phyloP scores from a whole-genome alignment of 2,797 vertebrate species.

The Gymnopithys bicolor region DNA sequence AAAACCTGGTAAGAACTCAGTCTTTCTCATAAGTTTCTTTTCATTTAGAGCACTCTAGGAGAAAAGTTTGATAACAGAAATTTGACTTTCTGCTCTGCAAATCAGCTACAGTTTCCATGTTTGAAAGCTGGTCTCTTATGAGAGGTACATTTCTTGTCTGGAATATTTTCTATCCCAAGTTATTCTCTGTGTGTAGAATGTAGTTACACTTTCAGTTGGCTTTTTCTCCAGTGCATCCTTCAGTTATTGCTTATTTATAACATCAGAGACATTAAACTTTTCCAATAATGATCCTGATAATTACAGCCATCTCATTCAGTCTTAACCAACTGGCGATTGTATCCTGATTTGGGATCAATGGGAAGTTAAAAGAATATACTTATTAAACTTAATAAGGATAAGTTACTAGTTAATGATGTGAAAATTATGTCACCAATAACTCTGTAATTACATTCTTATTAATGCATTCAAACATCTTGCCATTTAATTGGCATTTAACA shows the following conservation, averaged over 20 bases:
- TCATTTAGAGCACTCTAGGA: background rate
- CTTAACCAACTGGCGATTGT: constrained; percentile 26
- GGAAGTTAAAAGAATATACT: constrained; percentile 71
- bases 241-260: constrained; percentile 35
- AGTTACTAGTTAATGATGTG: constrained; percentile 75
- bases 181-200: background rate
- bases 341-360: constrained; percentile 69
- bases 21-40: background rate
- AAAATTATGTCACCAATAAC: constrained; percentile 77
- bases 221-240: background rate
- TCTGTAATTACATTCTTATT: constrained; percentile 80
- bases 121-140: fast-evolving
- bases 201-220: background rate
- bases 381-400: constrained; percentile 72
- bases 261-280: constrained; percentile 9
- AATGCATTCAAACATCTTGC: constrained; percentile 77
- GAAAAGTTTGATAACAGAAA: background rate
- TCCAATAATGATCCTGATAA: constrained; percentile 41
- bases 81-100: background rate
- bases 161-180: background rate
- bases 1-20: background rate
- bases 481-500: constrained; percentile 80
- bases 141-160: background rate
- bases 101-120: background rate
- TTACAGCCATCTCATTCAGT: constrained; percentile 41